Base-by-base conservation (phyloP, 2,888 invertebrate genomes). In the Leptinotarsa tumamoca region DNA sequence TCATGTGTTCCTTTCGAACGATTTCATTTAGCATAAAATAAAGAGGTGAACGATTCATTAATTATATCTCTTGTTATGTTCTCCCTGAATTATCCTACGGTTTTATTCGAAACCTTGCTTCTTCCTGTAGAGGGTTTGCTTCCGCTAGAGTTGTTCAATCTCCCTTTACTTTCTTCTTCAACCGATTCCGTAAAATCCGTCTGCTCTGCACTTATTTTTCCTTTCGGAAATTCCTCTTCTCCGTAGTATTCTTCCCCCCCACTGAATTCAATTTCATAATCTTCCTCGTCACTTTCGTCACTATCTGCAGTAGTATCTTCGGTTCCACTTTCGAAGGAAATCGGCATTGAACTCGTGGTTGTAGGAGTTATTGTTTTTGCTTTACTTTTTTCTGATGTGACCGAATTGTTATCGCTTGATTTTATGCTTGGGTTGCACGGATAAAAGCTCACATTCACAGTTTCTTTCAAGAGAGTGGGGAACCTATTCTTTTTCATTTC, bases 371-470 rank as follows among this genome's bases (percentile, higher is more conserved):
- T 50, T 4, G 58, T 18, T 5, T 50, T 58, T 58, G 18, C 50
- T 71, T 74, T 70, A 23, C 63, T 50, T 23, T 58, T 75, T 15
- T 73, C 72, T 13, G 77, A 75, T 4, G 23, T 68, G 7, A 72
- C 68, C 2, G 78, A 78, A 17, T 63, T 70, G 43, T 72, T 73
- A n/a, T 72, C 33, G 23, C 79, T 80, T 13, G 78, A 79, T 50
- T 73, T 75, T 3, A 63, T 72, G 71, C 76, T 78, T 3, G 70
- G 63, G 3, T 15, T 15, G 18, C 78, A 76, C 3, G 80, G 79
- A 68, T 79, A 80, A 49, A 78, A 82, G 27, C 76, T 79, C 27
- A 81, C 78, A 56, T 82, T 79, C 5, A 80, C 80, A 5, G 80
- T 82, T 73, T 83, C 78, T 7, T 74, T 61, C 4, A 76, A 69